phyloP scores from a whole-genome alignment of 2,888 invertebrate species.

The Erebia epiphron region DNA sequence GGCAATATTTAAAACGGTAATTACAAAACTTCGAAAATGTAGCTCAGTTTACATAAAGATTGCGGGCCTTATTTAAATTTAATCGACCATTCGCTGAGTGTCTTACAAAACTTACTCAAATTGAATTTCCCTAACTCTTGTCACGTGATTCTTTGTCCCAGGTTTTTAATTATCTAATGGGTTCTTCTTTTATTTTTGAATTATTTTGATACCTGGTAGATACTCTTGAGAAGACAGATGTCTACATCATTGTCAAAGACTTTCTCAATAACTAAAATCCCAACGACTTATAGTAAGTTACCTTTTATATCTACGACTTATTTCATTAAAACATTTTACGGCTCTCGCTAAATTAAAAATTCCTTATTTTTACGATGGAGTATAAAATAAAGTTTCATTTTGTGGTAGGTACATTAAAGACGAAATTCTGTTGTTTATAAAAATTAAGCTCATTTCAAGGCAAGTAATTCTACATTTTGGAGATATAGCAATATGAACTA shows the following conservation, averaged over 20 bases:
- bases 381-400: conserved; percentile 26
- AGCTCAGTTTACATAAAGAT: conserved; percentile 35
- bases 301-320: conserved; percentile 22
- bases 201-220: not conserved
- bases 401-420: conserved; percentile 15
- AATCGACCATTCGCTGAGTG: conserved; percentile 32
- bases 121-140: conserved; percentile 32
- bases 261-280: conserved; percentile 7
- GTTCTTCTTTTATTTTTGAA: conserved; percentile 1
- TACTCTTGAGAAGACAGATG: not conserved
- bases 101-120: conserved; percentile 30
- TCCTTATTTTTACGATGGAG: conserved; percentile 38
- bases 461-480: not conserved
- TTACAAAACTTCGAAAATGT: conserved; percentile 36
- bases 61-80: conserved; percentile 33
- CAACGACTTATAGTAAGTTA: conserved; percentile 13
- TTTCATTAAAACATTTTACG: conserved; percentile 36
- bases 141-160: conserved; percentile 15
- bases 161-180: conserved; percentile 10
- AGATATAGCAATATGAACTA: not conserved
- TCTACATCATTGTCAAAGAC: not conserved
- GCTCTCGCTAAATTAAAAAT: conserved; percentile 39
- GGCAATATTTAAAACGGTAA: conserved; percentile 49
- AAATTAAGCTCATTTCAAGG: not conserved
- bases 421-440: not conserved